Evolutionary conservation across 2,888 invertebrate genomes (phyloP).

Genomic region (Heliconius charithonia): DNA sequence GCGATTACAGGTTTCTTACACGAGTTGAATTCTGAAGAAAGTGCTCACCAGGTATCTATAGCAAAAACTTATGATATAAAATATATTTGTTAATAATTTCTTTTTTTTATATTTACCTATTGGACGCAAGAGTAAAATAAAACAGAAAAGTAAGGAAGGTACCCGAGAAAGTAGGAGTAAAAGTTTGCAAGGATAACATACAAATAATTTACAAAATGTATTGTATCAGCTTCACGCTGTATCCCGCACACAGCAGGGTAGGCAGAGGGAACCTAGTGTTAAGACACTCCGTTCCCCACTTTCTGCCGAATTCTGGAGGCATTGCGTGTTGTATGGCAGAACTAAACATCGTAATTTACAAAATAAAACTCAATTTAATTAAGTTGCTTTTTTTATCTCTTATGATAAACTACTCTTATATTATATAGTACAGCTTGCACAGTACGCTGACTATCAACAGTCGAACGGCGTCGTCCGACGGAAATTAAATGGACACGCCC

Average conservation of each 20-base stretch:
- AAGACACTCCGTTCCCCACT: no score
- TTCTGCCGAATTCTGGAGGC: no score
- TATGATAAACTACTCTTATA: conserved; percentile 25
- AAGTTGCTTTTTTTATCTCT: conserved; percentile 18
- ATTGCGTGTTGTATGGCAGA: no score
- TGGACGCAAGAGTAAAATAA: background rate
- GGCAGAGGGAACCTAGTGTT: no score
- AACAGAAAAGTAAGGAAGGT: no score
- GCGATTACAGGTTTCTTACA: conserved; percentile 24
- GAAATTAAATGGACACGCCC: conserved; percentile 69
- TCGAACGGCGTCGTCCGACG: conserved; percentile 54
- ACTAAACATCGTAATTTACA: background rate
- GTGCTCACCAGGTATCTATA: background rate
- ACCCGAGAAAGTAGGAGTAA: background rate
- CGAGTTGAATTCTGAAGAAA: conserved; percentile 1
- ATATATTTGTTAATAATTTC: background rate
- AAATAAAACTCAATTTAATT: conserved; percentile 21
- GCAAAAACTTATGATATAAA: background rate
- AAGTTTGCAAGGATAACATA: background rate
- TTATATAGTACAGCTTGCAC: conserved; percentile 37
- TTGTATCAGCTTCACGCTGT: no score
- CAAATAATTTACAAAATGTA: background rate
- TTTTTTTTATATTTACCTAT: background rate
- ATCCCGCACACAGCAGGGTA: no score
- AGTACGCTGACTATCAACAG: conserved; percentile 45